Percentiles rank a stretch among this genome's conserved stretches.
Evolutionary conservation across 1,140 invertebrate species (phyloP).

Genomic region (Agrilus planipennis): DNA sequence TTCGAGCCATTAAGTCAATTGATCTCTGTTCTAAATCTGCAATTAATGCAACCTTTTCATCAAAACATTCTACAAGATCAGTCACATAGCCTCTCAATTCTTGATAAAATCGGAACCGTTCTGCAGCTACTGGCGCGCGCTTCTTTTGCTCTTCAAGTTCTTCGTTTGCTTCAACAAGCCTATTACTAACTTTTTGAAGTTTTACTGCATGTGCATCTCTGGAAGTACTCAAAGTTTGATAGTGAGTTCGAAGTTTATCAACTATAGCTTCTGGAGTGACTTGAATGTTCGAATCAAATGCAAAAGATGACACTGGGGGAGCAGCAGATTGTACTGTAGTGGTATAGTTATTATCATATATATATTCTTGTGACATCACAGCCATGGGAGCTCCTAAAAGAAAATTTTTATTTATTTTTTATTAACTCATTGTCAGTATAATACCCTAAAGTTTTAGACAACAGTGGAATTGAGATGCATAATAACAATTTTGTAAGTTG

Average conservation of each 20-base stretch:
- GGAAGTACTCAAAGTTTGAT: constrained; percentile 18
- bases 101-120: constrained; percentile 85
- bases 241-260: constrained; percentile 46
- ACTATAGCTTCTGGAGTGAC: constrained; percentile 47
- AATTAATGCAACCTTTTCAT: constrained; percentile 72
- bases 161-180: constrained; percentile 47
- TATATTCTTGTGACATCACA: constrained; percentile 18
- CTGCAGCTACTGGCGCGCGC: constrained; percentile 54
- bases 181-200: constrained; percentile 38
- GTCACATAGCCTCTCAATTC: constrained; percentile 88
- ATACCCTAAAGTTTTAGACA: too few species aligned
- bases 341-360: constrained; percentile 18
- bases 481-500: too few species aligned
- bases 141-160: constrained; percentile 48
- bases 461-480: too few species aligned
- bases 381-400: constrained; percentile 18
- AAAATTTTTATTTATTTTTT: too few species aligned
- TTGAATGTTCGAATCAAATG: constrained; percentile 33
- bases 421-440: too few species aligned
- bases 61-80: constrained; percentile 93
- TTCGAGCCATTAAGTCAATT: constrained; percentile 56
- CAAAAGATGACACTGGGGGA: neutral
- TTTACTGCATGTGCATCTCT: constrained; percentile 28
- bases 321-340: constrained; percentile 8
- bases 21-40: constrained; percentile 67